Percentiles rank a stretch among this genome's conserved stretches.
phyloP scores from a whole-genome alignment of 2,113 vertebrate species.

The Campylorhamphus procurvoides region DNA sequence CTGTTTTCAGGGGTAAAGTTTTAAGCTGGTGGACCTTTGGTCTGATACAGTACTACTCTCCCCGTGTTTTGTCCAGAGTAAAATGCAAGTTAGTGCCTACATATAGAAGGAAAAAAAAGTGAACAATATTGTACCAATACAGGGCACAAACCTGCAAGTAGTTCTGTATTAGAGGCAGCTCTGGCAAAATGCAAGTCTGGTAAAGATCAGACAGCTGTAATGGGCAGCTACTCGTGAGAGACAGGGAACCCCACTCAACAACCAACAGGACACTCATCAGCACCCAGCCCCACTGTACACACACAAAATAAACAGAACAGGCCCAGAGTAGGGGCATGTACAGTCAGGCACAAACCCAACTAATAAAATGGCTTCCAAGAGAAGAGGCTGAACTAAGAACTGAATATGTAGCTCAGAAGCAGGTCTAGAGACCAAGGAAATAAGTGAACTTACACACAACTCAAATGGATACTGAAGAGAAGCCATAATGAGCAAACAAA shows the following conservation, averaged over 20 bases:
- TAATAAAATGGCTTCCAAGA: not conserved
- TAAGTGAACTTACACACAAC: rapidly evolving
- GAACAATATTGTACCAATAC: rapidly evolving
- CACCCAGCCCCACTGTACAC: not conserved
- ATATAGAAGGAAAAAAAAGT: not conserved
- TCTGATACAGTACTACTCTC: not conserved
- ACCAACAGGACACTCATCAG: not conserved
- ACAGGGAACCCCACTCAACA: not conserved
- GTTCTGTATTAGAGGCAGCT: not conserved
- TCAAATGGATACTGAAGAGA: rapidly evolving
- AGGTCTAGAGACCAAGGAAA: rapidly evolving
- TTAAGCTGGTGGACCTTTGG: not conserved
- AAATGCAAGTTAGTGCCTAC: not conserved
- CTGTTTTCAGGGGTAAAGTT: not conserved
- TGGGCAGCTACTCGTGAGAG: not conserved
- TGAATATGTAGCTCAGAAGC: not conserved
- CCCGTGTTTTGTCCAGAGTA: not conserved
- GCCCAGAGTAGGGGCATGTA: not conserved
- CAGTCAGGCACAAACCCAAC: not conserved
- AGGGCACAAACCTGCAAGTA: not conserved
- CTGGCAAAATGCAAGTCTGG: rapidly evolving
- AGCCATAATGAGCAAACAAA: rapidly evolving
- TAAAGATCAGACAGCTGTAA: not conserved
- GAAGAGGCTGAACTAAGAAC: rapidly evolving
- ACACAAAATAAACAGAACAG: not conserved